Percentiles rank a stretch among this genome's conserved stretches.
Conservation (phyloP, 2,797 vertebrate genomes). For the Cossypha niveicapilla region DNA sequence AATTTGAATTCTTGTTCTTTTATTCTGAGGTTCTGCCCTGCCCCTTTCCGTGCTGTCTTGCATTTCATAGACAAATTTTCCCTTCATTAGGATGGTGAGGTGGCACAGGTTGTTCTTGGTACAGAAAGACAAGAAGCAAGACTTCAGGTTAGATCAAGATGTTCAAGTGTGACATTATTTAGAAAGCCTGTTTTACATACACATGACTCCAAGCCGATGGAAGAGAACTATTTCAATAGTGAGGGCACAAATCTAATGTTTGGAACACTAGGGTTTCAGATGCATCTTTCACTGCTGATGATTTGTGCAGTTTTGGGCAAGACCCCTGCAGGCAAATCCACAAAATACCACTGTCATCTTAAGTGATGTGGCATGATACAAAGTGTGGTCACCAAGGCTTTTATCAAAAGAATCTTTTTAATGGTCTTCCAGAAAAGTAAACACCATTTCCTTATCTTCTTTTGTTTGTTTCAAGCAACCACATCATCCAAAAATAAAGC, state of each 20-base stretch:
- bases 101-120: background rate
- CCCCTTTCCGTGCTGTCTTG: background rate
- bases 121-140: background rate
- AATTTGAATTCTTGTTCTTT: slow-evolving; percentile 13
- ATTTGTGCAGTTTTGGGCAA: background rate
- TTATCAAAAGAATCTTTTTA: background rate
- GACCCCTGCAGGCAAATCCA: background rate
- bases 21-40: background rate
- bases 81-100: background rate
- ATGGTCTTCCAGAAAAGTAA: background rate
- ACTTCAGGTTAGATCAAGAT: background rate
- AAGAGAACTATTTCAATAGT: background rate
- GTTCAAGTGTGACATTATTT: background rate
- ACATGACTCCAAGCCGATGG: accelerated
- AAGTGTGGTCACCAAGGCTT: background rate
- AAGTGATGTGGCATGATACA: accelerated
- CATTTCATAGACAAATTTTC: background rate
- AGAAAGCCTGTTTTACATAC: background rate
- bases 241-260: background rate
- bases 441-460: background rate
- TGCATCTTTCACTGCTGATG: background rate
- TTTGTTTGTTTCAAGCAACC: background rate
- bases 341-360: background rate
- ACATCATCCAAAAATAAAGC: background rate
- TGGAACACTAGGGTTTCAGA: background rate